These are phyloP conservation scores for Melipona bicolor DNA, from an alignment of 2,888 invertebrate genomes.

Conservation along the genomic window DNA sequence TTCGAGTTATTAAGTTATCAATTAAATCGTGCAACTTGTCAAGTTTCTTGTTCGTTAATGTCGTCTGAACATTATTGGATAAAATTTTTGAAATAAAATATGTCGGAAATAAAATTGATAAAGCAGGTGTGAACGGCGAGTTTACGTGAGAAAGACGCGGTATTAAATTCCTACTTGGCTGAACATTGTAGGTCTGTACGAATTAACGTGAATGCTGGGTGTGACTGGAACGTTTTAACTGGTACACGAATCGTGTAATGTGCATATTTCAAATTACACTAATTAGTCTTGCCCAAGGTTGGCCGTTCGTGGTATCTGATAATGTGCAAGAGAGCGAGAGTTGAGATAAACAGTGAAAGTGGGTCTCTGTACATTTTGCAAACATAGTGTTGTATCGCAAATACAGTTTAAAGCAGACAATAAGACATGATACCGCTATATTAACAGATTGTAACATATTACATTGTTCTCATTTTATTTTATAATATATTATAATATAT, in stretches of 20 bases:
- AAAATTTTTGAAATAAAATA: neutral
- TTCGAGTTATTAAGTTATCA: too few relatives aligned
- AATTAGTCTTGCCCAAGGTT: constrained; percentile 7
- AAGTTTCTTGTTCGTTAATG: too few relatives aligned
- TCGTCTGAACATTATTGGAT: neutral
- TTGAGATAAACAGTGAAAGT: neutral
- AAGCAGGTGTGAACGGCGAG: neutral
- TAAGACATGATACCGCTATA: too few relatives aligned
- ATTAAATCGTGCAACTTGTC: too few relatives aligned
- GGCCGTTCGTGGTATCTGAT: neutral
- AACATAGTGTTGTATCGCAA: neutral
- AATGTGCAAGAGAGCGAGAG: neutral
- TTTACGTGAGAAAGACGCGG: constrained; percentile 15
- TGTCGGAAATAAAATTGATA: neutral
- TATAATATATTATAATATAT: too few relatives aligned
- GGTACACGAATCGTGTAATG: neutral
- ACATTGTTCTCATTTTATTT: too few relatives aligned
- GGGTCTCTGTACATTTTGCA: neutral
- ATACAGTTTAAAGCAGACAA: too few relatives aligned
- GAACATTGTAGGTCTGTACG: constrained; percentile 25
- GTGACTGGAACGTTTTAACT: constrained; percentile 19
- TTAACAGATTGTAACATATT: too few relatives aligned
- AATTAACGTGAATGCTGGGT: constrained; percentile 49
- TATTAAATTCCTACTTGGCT: constrained; percentile 10
- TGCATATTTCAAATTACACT: constrained; percentile 14